Conservation (phyloP, 2,888 invertebrate species). For the Disparrhopalites patrizii region DNA sequence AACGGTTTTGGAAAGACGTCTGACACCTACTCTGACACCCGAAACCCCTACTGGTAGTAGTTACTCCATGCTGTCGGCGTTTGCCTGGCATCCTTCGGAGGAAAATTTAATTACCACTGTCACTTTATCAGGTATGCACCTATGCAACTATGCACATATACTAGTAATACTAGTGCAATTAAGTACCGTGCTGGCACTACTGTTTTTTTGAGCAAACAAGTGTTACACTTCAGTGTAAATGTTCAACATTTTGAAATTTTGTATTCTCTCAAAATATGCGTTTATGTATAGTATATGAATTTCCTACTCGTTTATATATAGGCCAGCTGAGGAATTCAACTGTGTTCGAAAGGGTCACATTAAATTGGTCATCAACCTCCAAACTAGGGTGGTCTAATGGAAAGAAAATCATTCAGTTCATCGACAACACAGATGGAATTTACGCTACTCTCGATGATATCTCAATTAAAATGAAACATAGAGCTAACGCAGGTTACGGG, state of each 20-base stretch:
- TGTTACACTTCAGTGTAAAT: too few relatives aligned
- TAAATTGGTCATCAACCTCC: slow-evolving; percentile 72
- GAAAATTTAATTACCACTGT: slow-evolving; percentile 65
- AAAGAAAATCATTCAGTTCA: slow-evolving; percentile 61
- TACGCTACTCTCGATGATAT: slow-evolving; percentile 64
- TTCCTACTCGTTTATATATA: slow-evolving; percentile 46
- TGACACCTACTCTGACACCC: slow-evolving; percentile 49
- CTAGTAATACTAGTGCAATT: too few relatives aligned
- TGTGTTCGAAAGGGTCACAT: slow-evolving; percentile 74
- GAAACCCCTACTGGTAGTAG: slow-evolving; percentile 43
- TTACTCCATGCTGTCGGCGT: slow-evolving; percentile 60
- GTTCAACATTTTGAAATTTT: too few relatives aligned
- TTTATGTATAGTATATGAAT: neutral
- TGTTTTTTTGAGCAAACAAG: too few relatives aligned
- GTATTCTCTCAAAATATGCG: too few relatives aligned
- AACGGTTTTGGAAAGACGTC: slow-evolving; percentile 66
- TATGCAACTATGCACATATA: too few relatives aligned
- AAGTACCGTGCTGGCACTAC: too few relatives aligned
- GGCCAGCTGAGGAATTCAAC: slow-evolving; percentile 68
- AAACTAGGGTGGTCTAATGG: slow-evolving; percentile 73
- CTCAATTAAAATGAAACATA: slow-evolving; percentile 65
- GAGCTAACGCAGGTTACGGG: slow-evolving; percentile 73
- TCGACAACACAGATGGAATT: slow-evolving; percentile 57
- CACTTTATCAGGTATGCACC: slow-evolving; percentile 31
- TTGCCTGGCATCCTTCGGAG: slow-evolving; percentile 82